Evolutionary conservation across 2,888 invertebrate genomes (phyloP), one percentile per base, ranked within the genome.

Genomic region (Acronicta psi): DNA sequence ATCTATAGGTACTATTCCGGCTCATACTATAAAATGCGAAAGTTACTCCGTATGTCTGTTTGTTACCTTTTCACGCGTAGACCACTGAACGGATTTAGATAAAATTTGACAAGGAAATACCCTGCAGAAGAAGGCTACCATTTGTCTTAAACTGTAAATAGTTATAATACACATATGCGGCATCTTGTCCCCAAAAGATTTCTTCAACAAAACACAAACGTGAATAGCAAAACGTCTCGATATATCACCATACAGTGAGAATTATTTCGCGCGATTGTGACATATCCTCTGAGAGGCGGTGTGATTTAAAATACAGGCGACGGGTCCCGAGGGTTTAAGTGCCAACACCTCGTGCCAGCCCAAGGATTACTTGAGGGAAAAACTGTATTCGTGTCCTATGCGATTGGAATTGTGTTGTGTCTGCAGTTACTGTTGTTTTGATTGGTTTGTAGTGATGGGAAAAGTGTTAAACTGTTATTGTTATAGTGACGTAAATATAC

Each of bases 261-360:
- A 72, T 66, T 79, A 72, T 71, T 71, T 62, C 65, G 44, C 49
- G 54, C 60, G 66, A 78, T 78, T 71, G 77, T 69, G 77, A 77
- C 75, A 73, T 56, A 58, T 63, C 75, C 80, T 65, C 37, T 20
- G 73, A 71, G 82, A 76, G 61, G 38, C 50, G 60, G 61, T 61
- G 67, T 79, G 81, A 81, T 82, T 82, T 81, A 79, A 75, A 79
- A 73, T 77, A 73, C 63, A 66, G 53, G 40, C 42, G 72, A 77
- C 75, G 59, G 55, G 25, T 69, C 76, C 70, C 77, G 11, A 13
- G 73, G 69, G 73, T 16, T 11, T 10, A 18, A 2, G 17, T 23
- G 20, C 37, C 61, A 38, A 68, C 68, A 72, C 51, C 61, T 51
- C 45, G 42, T 53, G 46, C 17, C 56, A 49, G 20, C 45, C 36